phyloP scores from a whole-genome alignment of 2,113 vertebrate genomes.

The Notarius lentiginosus region DNA sequence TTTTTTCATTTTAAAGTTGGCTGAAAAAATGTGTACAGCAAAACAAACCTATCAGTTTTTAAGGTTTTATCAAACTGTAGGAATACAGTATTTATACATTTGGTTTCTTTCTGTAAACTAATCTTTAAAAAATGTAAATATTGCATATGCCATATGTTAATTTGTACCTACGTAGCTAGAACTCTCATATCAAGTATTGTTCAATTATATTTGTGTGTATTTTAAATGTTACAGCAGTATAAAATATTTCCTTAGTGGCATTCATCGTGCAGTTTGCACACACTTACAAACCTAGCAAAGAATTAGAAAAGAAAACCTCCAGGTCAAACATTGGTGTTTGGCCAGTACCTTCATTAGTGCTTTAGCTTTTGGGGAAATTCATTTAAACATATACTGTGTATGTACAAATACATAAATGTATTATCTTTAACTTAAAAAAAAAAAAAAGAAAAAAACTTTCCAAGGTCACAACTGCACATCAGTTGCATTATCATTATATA shows the following conservation, averaged over 20 bases:
- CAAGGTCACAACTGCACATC: constrained; percentile 57
- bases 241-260: constrained; percentile 77
- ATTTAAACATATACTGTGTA: constrained; percentile 69
- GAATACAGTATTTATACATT: constrained; percentile 87
- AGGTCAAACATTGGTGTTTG: constrained; percentile 68
- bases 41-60: constrained; percentile 75
- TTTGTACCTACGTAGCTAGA: constrained; percentile 84
- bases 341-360: constrained; percentile 79
- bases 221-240: constrained; percentile 71
- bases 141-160: constrained; percentile 95
- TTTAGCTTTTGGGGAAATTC: constrained; percentile 63
- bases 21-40: constrained; percentile 85
- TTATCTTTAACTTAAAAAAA: constrained; percentile 65
- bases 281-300: constrained; percentile 68
- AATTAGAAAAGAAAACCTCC: constrained; percentile 62
- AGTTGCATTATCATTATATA: constrained; percentile 59
- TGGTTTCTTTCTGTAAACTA: constrained; percentile 98
- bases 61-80: constrained; percentile 86
- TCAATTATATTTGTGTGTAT: constrained; percentile 62
- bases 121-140: constrained; percentile 87
- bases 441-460: constrained; percentile 44
- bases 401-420: constrained; percentile 71
- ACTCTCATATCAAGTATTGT: constrained; percentile 68
- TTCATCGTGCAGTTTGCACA: constrained; percentile 57
- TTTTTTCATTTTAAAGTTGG: constrained; percentile 83